Percentiles rank a stretch among this genome's conserved stretches.
phyloP scores from a whole-genome alignment of 92 coral and sea anemone species.

The Pocillopora grandis region DNA sequence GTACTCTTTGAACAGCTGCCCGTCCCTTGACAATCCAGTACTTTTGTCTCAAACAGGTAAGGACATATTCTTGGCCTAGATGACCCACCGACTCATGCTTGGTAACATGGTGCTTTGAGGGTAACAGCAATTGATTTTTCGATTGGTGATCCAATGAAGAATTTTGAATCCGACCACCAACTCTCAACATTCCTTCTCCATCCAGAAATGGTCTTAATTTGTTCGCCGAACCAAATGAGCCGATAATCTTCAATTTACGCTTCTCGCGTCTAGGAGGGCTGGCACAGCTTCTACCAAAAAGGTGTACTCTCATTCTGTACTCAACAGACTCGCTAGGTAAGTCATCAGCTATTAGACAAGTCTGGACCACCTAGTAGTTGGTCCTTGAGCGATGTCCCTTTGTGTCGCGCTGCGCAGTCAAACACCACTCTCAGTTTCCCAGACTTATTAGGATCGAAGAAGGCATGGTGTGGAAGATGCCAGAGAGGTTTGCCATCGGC shows the following conservation, averaged over 20 bases:
- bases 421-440: too few relatives aligned
- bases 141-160: slow-evolving; percentile 14
- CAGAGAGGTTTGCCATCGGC: background rate
- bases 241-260: background rate
- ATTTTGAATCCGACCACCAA: slow-evolving; percentile 48
- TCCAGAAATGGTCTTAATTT: slow-evolving; percentile 43
- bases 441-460: background rate
- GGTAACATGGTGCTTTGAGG: background rate
- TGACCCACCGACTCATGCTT: slow-evolving; percentile 43
- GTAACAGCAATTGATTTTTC: slow-evolving; percentile 31
- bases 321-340: too few relatives aligned
- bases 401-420: too few relatives aligned
- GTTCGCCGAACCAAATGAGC: slow-evolving; percentile 15
- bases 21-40: slow-evolving; percentile 53
- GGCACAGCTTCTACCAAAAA: too few relatives aligned
- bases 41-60: slow-evolving; percentile 35
- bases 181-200: slow-evolving; percentile 36
- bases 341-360: too few relatives aligned
- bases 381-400: too few relatives aligned
- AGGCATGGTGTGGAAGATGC: background rate
- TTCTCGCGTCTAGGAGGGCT: slow-evolving; percentile 14
- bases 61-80: slow-evolving; percentile 40
- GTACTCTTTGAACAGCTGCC: slow-evolving; percentile 48
- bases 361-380: too few relatives aligned
- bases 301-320: too few relatives aligned